A percentile compares a stretch with the other conserved stretches of the same genome.
Conservation (phyloP, 1,140 invertebrate species). For the Drosophila rhopaloa region DNA sequence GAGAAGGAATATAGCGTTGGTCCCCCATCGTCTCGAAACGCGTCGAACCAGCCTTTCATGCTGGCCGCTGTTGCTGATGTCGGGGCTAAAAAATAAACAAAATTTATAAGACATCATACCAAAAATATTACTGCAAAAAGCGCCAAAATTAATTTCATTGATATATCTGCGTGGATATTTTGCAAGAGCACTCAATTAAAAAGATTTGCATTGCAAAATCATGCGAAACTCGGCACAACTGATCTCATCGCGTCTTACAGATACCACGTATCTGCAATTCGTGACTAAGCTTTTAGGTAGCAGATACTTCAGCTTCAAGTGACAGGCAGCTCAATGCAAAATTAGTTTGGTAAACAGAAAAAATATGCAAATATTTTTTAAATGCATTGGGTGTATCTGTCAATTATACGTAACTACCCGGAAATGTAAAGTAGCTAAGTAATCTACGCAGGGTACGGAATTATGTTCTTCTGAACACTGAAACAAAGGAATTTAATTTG, state of each 20-base stretch:
- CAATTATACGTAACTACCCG: constrained; percentile 19
- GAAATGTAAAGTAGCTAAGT: constrained; percentile 49
- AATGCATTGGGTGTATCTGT: neutral
- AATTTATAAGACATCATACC: neutral
- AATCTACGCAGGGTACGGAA: constrained; percentile 21
- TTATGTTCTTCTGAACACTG: constrained; percentile 11
- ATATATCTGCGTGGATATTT: constrained; percentile 37
- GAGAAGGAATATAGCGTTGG: constrained; percentile 96
- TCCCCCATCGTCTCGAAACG: constrained; percentile 95
- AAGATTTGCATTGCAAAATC: constrained; percentile 53
- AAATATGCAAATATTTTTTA: constrained; percentile 42
- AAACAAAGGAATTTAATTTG: constrained; percentile 66
- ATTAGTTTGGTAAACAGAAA: constrained; percentile 57
- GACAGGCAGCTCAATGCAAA: constrained; percentile 62
- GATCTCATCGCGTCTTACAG: constrained; percentile 54
- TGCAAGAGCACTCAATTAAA: constrained; percentile 51
- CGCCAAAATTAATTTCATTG: constrained; percentile 18
- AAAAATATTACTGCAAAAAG: constrained; percentile 4
- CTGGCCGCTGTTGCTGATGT: constrained; percentile 52
- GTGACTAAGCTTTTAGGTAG: constrained; percentile 73
- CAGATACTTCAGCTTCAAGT: constrained; percentile 61
- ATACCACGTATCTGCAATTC: constrained; percentile 44
- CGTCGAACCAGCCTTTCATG: constrained; percentile 97
- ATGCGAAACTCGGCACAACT: constrained; percentile 30
- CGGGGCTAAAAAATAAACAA: constrained; percentile 10